Evolutionary conservation across 1,140 invertebrate species (phyloP).

Genomic region (Hestina assimilis): DNA sequence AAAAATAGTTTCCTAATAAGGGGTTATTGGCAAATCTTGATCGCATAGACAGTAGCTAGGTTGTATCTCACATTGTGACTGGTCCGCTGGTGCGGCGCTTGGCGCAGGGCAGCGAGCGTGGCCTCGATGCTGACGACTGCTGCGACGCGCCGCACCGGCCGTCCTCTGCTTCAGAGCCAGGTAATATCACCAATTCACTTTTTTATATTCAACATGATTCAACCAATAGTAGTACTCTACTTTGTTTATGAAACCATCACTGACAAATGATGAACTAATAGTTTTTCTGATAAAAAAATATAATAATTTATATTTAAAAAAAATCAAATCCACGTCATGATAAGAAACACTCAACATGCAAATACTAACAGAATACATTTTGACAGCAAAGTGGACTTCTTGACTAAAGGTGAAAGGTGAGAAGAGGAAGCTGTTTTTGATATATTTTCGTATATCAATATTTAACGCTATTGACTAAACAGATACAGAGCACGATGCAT

Average conservation of each 20-base stretch:
- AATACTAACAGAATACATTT: conserved; percentile 56
- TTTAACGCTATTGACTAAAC: conserved; percentile 15
- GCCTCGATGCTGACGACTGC: conserved; percentile 81
- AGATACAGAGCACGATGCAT: conserved; percentile 50
- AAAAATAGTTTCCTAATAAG: not conserved
- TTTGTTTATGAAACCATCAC: not conserved
- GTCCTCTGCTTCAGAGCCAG: conserved; percentile 68
- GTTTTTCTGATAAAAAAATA: too few species aligned
- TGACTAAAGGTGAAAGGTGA: conserved; percentile 55
- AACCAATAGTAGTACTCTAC: not conserved
- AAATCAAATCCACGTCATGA: not conserved
- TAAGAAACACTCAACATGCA: conserved; percentile 24
- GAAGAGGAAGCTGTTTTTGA: conserved; percentile 30
- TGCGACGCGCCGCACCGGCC: conserved; percentile 77
- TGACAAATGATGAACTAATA: too few species aligned
- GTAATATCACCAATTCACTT: conserved; percentile 32
- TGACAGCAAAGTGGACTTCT: conserved; percentile 59
- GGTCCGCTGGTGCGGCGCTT: conserved; percentile 78
- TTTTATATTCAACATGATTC: conserved; percentile 27
- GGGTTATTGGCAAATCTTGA: conserved; percentile 46
- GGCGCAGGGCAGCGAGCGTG: conserved; percentile 81
- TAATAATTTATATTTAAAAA: not conserved
- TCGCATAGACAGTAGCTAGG: conserved; percentile 69
- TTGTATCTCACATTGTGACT: conserved; percentile 75
- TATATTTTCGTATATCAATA: conserved; percentile 25